phyloP scores from a whole-genome alignment of 2,113 vertebrate species.

The Buteo buteo region DNA sequence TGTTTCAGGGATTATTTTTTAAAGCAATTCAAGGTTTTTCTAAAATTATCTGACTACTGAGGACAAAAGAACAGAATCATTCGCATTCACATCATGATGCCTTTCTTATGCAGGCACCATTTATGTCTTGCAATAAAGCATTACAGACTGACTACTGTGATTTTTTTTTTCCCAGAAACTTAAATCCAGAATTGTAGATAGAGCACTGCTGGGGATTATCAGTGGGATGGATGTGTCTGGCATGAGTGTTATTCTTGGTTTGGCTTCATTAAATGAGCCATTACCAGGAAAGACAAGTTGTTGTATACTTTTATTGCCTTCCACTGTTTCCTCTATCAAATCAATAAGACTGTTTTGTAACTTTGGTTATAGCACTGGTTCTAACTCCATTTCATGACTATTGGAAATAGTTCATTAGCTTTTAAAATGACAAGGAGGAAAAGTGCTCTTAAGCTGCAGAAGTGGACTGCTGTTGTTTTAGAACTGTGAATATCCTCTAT shows the following conservation, averaged over 20 bases:
- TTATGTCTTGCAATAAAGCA: background rate
- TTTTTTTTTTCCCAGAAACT: background rate
- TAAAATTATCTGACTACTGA: background rate
- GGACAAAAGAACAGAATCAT: background rate
- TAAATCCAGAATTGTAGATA: background rate
- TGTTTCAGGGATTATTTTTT: constrained; percentile 7
- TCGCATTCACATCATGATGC: background rate
- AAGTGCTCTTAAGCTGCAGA: background rate
- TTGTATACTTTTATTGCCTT: background rate
- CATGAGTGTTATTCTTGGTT: background rate
- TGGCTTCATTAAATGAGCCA: constrained; percentile 21
- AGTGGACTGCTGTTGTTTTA: background rate
- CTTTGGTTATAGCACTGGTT: background rate
- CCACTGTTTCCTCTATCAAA: background rate
- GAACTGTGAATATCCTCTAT: background rate
- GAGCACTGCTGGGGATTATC: constrained; percentile 13
- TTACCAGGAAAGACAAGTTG: background rate
- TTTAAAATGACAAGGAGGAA: background rate
- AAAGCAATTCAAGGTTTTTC: background rate
- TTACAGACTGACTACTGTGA: background rate
- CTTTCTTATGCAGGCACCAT: background rate
- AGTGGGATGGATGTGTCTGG: constrained; percentile 9
- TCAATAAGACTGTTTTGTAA: background rate
- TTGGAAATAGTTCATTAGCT: background rate
- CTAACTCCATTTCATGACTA: background rate